Conservation (phyloP, 2,797 vertebrate species). For the Gallinago solitaria region DNA sequence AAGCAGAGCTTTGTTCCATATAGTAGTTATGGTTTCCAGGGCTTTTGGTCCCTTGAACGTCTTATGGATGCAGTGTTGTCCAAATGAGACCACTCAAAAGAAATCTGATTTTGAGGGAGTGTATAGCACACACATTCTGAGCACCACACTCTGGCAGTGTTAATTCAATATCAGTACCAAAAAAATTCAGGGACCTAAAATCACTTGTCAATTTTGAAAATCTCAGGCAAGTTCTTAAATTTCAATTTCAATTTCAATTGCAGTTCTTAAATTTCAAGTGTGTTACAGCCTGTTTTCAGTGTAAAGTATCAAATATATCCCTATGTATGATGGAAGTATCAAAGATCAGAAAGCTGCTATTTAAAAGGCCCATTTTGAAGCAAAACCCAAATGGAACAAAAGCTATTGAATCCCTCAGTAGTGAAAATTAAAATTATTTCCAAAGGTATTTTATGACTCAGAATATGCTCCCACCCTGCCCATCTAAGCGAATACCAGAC, state of each 20-base stretch:
- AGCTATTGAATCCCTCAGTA: background rate
- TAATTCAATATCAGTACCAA: background rate
- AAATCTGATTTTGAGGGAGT: background rate
- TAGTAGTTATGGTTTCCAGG: background rate
- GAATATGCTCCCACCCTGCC: background rate
- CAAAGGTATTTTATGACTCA: background rate
- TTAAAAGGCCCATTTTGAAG: background rate
- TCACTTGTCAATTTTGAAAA: background rate
- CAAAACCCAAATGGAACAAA: background rate
- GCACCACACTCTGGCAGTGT: background rate
- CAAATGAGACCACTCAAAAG: background rate
- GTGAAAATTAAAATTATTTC: background rate
- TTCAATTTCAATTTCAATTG: too few species aligned
- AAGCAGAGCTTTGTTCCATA: background rate
- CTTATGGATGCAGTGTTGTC: background rate
- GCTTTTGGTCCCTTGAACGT: background rate
- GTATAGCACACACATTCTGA: background rate
- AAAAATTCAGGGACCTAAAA: background rate
- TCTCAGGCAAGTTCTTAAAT: background rate
- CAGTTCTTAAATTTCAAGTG: background rate
- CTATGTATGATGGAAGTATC: fast-evolving
- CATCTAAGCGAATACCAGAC: background rate
- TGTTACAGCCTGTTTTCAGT: background rate
- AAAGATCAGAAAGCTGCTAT: background rate
- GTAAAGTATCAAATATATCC: background rate